Evolutionary conservation across 2,113 vertebrate genomes (phyloP), one percentile per base, ranked within the genome.

Genomic region (Mastomys coucha): DNA sequence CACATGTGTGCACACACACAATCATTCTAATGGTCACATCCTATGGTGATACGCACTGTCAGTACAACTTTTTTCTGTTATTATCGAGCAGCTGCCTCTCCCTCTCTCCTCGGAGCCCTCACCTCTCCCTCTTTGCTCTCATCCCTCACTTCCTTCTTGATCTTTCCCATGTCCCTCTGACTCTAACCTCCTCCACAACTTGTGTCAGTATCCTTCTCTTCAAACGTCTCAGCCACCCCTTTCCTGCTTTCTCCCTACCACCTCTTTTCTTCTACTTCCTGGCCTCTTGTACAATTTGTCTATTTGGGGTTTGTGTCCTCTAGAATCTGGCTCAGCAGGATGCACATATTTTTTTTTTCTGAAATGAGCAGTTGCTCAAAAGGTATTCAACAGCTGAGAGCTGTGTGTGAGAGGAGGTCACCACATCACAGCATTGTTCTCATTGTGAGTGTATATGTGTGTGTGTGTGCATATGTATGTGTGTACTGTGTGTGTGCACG

Each of bases 171-270:
- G 9, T 63, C 2, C 58, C 4, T 16, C 42, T 16, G 53, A 20
- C 58, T 69, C 19, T 84, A 1, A 20, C 56, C 28, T 33, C 10
- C 1, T 63, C 63, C 60, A 4, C 13, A 6, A 3, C 3, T 1
- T 1, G 7, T 24, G 19, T n/a, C 63, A 9, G 39, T 20, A 11
- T 19, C 24, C 14, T 16, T 8, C 70, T 7, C 8, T 2, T 45
- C 36, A 33, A 0, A 70, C 19, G 3, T 13, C 85, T 76, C 8
- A 13, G 58, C 5, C 7, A 2, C 51, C 28, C 6, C 5, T 39
- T 91, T 6, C 84, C 5, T 1, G 49, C 28, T 36, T 14, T 0
- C 0, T 20, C 2, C 20, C 12, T 1, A 4, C 2, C 0, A 4
- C 0, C 33, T 17, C 10, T 26, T 33, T 31, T 36, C 51, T 49